Base-by-base conservation (phyloP, 2,797 vertebrate species). In the Semaprochilodus insignis region DNA sequence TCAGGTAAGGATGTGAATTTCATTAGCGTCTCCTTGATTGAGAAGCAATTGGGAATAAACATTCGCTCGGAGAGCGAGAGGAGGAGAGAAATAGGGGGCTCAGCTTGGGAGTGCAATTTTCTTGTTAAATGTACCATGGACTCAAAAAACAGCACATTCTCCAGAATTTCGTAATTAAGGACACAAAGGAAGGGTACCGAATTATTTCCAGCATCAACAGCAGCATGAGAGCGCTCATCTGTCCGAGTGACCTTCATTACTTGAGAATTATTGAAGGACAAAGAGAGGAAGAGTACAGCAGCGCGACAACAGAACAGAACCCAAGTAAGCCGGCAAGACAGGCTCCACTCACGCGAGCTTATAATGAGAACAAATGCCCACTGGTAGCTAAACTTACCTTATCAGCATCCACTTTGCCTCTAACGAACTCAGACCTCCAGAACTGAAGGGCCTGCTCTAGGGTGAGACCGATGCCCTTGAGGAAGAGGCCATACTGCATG, bases 401-500 rank as follows among this genome's bases (percentile, higher is more conserved):
- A 85, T 99, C 98, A 27, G 95, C 91, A 65, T 98, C 98, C 86
- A 99, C 95, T 90, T 98, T 99, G 87, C 98, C 98, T 90, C 89
- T 94, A 83, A 95, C 92, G 87, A 99, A 99, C 89, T 99, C 98
- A 0, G 94, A 94, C 91, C 96, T 98, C 98, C 98, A 99, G 87
- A 99, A 99, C 85, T 98, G 97, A 90, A 99, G 85, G 0, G 98
- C 97, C 90, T 99, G 98, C 17, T 99, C 97, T 89, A 99, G 86
- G 0, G 98, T 96, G 76, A 99, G 90, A 79, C 98, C 98, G 0
- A 99, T 97, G 77, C 97, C 97, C 87, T 99, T 99, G 8, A 99
- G 93, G 92, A 97, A 99, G 66, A 99, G 96, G 0, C 98, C 98
- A 0, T 99, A 99, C 73, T 99, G 98, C 98, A 99, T 97, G 0